phyloP scores from a whole-genome alignment of 2,113 vertebrate genomes.

The Ophthalmolycus amberensis region DNA sequence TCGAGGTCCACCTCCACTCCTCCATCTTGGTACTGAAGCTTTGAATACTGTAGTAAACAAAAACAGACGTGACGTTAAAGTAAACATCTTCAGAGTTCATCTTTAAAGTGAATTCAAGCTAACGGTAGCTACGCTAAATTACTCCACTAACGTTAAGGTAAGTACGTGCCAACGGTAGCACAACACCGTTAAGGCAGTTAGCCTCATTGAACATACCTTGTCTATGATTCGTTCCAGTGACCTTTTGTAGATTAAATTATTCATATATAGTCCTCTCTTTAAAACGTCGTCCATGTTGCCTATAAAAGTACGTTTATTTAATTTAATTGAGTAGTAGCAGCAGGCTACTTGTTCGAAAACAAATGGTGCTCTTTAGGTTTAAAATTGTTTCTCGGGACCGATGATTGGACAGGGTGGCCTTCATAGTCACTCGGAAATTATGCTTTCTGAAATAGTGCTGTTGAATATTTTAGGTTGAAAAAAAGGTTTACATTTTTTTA shows the following conservation, averaged over 20 bases:
- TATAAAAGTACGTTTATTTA: fast-evolving
- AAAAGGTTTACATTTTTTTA: no score
- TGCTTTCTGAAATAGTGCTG: fast-evolving
- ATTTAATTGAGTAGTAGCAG: neutral
- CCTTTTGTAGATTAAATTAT: slow-evolving; percentile 44
- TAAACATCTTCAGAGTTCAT: neutral
- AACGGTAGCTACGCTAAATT: neutral
- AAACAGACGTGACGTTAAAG: neutral
- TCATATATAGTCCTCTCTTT: neutral
- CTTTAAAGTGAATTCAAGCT: neutral
- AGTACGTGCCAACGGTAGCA: neutral
- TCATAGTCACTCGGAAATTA: neutral
- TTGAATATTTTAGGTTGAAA: neutral
- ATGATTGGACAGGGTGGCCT: slow-evolving; percentile 66
- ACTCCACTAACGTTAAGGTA: no score
- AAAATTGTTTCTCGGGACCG: slow-evolving; percentile 7
- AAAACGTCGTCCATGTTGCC: neutral
- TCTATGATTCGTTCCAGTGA: slow-evolving; percentile 71
- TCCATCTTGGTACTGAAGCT: slow-evolving; percentile 32
- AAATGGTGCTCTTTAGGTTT: slow-evolving; percentile 29
- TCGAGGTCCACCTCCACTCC: slow-evolving; percentile 70
- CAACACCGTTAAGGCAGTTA: fast-evolving
- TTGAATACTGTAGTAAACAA: slow-evolving; percentile 76
- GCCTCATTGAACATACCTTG: slow-evolving; percentile 61
- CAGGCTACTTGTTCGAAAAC: fast-evolving